These are phyloP conservation scores for Emydocephalus ijimae DNA, from an alignment of 2,113 vertebrate genomes.

Conservation along the genomic window DNA sequence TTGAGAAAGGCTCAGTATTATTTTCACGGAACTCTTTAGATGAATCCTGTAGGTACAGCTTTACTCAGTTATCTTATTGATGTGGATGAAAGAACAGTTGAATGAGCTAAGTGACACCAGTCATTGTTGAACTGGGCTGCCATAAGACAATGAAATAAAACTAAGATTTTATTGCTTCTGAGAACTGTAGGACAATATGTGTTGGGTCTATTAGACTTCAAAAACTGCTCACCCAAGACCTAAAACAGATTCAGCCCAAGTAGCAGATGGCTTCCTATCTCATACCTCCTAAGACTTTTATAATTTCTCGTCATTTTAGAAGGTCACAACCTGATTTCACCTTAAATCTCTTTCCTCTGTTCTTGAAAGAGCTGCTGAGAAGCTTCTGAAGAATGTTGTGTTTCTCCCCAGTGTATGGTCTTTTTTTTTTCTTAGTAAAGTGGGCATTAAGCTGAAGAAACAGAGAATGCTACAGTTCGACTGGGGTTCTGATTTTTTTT, in stretches of 20 bases:
- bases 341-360: background rate
- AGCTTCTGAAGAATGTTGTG: constrained; percentile 9
- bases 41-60: background rate
- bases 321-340: background rate
- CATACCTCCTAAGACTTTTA: background rate
- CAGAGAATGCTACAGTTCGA: background rate
- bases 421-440: background rate
- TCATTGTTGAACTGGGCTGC: background rate
- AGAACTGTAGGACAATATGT: background rate
- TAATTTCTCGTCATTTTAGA: background rate
- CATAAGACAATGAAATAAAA: background rate
- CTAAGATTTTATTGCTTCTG: background rate
- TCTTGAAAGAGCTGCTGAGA: constrained; percentile 19
- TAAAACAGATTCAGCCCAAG: background rate
- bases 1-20: background rate
- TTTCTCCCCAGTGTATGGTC: constrained; percentile 11
- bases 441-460: background rate
- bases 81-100: background rate
- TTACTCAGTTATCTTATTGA: background rate
- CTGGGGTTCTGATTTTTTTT: background rate
- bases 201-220: background rate
- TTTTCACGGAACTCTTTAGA: background rate
- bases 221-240: background rate
- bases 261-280: background rate
- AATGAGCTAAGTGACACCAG: background rate